These are phyloP conservation scores for Eurosta solidaginis DNA, from an alignment of 1,140 invertebrate genomes.

Conservation along the genomic window DNA sequence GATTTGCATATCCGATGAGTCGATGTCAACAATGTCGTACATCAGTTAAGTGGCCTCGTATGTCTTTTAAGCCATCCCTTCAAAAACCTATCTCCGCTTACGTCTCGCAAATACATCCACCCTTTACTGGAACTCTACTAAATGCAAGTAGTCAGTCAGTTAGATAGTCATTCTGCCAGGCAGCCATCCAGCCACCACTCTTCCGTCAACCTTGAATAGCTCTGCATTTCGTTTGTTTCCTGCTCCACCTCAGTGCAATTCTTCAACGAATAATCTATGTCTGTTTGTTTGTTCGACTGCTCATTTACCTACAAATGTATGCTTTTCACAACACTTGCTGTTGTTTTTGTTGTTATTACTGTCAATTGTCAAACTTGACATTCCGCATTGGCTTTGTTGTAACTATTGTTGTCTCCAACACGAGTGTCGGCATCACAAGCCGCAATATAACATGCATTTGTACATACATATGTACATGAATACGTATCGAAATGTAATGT, in stretches of 20 bases:
- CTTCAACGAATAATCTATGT: background rate
- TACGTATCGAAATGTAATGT: too few species aligned
- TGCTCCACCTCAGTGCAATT: conserved; percentile 11
- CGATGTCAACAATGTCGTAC: conserved; percentile 35
- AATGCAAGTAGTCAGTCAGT: background rate
- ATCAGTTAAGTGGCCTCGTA: conserved; percentile 36
- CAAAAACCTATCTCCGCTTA: background rate
- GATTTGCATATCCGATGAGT: conserved; percentile 35
- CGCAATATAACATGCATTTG: background rate
- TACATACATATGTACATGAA: background rate
- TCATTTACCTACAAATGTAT: conserved; percentile 19
- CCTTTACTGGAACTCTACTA: background rate
- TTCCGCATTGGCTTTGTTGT: conserved; percentile 21
- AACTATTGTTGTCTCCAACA: conserved; percentile 22
- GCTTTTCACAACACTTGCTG: background rate
- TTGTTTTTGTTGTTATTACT: conserved; percentile 11
- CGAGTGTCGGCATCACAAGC: background rate
- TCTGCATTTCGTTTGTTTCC: background rate
- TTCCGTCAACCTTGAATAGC: conserved; percentile 4
- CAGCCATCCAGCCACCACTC: conserved; percentile 8
- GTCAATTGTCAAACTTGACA: conserved; percentile 24
- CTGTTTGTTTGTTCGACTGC: background rate
- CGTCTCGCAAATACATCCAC: background rate
- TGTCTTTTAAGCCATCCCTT: conserved; percentile 33
- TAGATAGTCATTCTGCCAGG: background rate